Evolutionary conservation across 1,140 invertebrate genomes (phyloP).

Genomic region (Bombus picipes): DNA sequence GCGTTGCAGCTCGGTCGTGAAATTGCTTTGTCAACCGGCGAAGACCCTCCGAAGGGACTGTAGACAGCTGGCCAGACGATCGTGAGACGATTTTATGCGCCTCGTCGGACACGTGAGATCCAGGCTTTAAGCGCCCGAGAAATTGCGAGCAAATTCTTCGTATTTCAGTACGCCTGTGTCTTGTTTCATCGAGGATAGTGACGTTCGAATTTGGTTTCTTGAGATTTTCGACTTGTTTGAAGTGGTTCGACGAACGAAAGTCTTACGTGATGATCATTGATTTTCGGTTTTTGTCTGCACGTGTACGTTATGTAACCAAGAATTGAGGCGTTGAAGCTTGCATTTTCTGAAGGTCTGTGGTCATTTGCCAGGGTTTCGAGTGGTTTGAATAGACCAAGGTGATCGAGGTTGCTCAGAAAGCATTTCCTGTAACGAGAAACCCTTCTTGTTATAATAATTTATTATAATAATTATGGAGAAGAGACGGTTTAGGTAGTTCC

Average conservation of each 20-base stretch:
- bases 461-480: too few relatives aligned
- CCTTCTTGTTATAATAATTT: too few relatives aligned
- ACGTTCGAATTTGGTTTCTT: neutral
- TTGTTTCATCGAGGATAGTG: neutral
- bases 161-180: neutral
- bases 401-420: too few relatives aligned
- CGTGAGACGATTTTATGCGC: constrained; percentile 60
- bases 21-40: constrained; percentile 66
- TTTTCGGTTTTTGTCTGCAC: too few relatives aligned
- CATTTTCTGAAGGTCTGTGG: too few relatives aligned
- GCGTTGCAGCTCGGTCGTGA: constrained; percentile 53
- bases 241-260: too few relatives aligned
- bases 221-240: neutral
- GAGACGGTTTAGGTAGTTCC: too few relatives aligned
- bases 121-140: neutral
- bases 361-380: too few relatives aligned
- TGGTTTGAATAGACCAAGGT: too few relatives aligned
- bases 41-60: constrained; percentile 30
- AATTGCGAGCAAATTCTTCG: neutral
- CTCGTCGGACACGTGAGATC: constrained; percentile 44
- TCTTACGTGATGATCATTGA: fast-evolving
- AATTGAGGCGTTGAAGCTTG: too few relatives aligned
- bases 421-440: too few relatives aligned
- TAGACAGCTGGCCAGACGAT: constrained; percentile 52
- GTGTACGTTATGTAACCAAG: too few relatives aligned